phyloP scores from a whole-genome alignment of 2,888 invertebrate genomes.

The Spialia ferax region DNA sequence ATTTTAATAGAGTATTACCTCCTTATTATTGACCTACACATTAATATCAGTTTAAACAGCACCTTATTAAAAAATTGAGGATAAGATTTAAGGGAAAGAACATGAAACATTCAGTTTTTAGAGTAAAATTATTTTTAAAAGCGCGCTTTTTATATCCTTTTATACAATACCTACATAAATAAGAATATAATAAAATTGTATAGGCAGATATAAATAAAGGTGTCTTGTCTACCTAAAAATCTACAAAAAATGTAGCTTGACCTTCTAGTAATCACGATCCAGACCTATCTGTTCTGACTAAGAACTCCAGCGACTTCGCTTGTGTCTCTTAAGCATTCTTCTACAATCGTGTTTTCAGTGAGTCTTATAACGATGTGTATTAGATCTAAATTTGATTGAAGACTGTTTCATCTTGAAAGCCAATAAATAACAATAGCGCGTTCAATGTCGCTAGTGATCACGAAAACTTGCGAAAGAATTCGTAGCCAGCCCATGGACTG shows the following conservation, averaged over 20 bases:
- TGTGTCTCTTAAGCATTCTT: background rate
- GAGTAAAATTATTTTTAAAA: background rate
- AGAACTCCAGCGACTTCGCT: constrained; percentile 26
- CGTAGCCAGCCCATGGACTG: constrained; percentile 9
- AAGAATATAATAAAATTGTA: background rate
- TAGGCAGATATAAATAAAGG: background rate
- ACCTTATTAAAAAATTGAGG: too few relatives aligned
- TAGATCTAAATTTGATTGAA: constrained; percentile 25
- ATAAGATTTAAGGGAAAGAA: too few relatives aligned
- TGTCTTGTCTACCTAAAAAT: constrained; percentile 24
- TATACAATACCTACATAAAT: too few relatives aligned
- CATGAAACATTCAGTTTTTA: background rate
- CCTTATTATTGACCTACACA: too few relatives aligned
- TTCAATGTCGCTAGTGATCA: constrained; percentile 74
- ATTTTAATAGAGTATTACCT: too few relatives aligned
- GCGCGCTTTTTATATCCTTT: too few relatives aligned
- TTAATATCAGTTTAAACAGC: too few relatives aligned
- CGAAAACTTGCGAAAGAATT: constrained; percentile 79
- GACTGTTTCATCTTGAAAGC: constrained; percentile 29
- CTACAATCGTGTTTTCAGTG: constrained; percentile 4
- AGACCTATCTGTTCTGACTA: constrained; percentile 46
- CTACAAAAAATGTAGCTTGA: constrained; percentile 50
- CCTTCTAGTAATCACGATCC: constrained; percentile 73
- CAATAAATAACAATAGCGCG: constrained; percentile 66
- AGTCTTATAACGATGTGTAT: constrained; percentile 18